Percentiles rank a stretch among this genome's conserved stretches.
These are phyloP conservation scores for Myathropa florea DNA, from an alignment of 2,888 invertebrate species.

Conservation along the genomic window DNA sequence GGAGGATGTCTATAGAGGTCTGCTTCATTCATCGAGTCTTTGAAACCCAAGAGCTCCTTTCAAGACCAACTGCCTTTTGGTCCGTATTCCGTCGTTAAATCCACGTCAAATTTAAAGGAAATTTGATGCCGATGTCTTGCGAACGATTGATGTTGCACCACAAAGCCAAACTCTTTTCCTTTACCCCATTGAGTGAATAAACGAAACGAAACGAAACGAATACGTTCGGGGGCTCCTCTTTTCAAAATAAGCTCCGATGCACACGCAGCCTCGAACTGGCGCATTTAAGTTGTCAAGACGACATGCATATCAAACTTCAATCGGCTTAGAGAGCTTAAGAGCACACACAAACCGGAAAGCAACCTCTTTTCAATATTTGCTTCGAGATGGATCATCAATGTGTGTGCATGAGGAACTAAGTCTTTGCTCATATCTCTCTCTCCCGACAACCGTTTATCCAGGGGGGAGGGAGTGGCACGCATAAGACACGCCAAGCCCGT, in stretches of 20 bases:
- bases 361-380: slow-evolving; percentile 50
- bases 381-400: slow-evolving; percentile 38
- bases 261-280: neutral
- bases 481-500: slow-evolving; percentile 4
- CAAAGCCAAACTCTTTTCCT: too few relatives aligned
- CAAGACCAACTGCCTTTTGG: too few relatives aligned
- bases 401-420: slow-evolving; percentile 39
- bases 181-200: too few relatives aligned
- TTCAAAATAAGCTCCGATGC: neutral
- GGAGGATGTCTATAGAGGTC: too few relatives aligned
- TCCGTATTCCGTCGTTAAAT: too few relatives aligned
- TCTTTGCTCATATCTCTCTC: neutral
- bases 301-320: slow-evolving; percentile 4
- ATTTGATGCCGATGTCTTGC: too few relatives aligned
- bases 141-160: too few relatives aligned
- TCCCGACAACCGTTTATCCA: neutral
- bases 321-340: slow-evolving; percentile 7
- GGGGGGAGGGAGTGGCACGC: neutral
- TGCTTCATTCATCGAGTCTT: too few relatives aligned
- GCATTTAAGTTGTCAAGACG: neutral
- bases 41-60: too few relatives aligned
- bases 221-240: too few relatives aligned
- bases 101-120: too few relatives aligned
- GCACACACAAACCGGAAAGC: neutral
- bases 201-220: too few relatives aligned